phyloP scores from a whole-genome alignment of 30 jellyfish, hydroid and myxozoan genomes.

The Pseudorhiza aurosa region DNA sequence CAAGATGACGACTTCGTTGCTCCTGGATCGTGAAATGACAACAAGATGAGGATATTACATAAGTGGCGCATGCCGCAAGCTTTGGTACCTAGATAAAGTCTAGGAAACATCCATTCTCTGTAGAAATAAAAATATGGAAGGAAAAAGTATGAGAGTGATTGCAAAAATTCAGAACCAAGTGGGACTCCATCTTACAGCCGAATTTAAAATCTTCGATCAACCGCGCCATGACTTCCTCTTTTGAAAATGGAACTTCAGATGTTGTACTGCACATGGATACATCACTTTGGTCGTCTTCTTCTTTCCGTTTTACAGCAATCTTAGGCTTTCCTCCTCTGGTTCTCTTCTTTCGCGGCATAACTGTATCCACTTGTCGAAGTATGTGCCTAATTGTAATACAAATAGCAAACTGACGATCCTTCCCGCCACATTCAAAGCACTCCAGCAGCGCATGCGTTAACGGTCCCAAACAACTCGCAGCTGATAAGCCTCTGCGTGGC shows the following conservation, averaged over 20 bases:
- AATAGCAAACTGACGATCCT: background rate
- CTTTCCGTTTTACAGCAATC: conserved; percentile 14
- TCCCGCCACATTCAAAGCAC: conserved; percentile 21
- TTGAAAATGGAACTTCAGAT: conserved; percentile 46
- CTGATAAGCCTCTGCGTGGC: conserved; percentile 1
- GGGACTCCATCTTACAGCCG: no score
- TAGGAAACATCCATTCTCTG: no score
- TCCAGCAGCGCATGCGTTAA: conserved; percentile 53
- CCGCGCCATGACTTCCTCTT: conserved; percentile 55
- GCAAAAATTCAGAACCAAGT: no score
- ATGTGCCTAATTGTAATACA: background rate
- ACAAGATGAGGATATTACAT: no score
- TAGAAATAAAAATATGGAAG: no score
- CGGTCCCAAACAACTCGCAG: conserved; percentile 9
- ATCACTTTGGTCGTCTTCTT: conserved; percentile 53
- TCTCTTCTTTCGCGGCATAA: conserved; percentile 67
- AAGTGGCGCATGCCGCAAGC: no score
- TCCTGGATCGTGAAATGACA: no score
- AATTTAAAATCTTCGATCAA: conserved; percentile 23
- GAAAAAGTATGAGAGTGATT: no score
- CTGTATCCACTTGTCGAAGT: background rate
- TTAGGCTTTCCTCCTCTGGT: conserved; percentile 64
- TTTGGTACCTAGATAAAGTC: no score
- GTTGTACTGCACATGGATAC: conserved; percentile 66
- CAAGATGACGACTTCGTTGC: no score